Conservation (phyloP, 2,888 invertebrate genomes). For the Listrodromus nycthemerus region DNA sequence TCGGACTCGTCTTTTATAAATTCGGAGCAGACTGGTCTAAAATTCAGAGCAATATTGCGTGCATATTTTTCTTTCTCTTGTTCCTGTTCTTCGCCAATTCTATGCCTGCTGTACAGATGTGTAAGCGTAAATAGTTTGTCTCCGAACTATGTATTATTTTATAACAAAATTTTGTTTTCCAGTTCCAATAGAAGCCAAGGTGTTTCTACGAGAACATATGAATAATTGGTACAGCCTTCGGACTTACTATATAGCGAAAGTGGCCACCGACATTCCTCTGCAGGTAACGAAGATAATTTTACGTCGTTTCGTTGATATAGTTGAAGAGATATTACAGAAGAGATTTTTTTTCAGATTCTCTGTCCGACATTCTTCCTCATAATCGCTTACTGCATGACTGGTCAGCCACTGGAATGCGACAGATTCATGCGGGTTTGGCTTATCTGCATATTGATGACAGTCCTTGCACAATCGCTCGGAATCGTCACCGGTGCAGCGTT, state of each 20-base stretch:
- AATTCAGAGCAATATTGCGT: constrained; percentile 86
- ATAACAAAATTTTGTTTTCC: constrained; percentile 68
- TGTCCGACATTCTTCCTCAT: constrained; percentile 90
- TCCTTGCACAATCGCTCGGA: constrained; percentile 92
- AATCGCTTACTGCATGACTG: constrained; percentile 92
- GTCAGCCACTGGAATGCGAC: constrained; percentile 88
- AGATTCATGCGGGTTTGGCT: constrained; percentile 89
- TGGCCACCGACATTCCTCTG: constrained; percentile 90
- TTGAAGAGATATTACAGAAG: neutral
- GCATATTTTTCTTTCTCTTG: constrained; percentile 87
- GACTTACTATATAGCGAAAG: constrained; percentile 91
- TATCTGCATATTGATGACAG: constrained; percentile 88
- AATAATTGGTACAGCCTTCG: constrained; percentile 92
- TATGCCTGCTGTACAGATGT: constrained; percentile 88
- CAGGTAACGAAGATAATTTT: constrained; percentile 85
- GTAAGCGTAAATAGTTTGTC: constrained; percentile 84
- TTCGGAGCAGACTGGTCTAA: constrained; percentile 87
- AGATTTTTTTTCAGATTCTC: constrained; percentile 86
- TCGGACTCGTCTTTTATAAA: constrained; percentile 87
- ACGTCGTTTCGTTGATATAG: neutral
- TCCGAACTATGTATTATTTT: constrained; percentile 43
- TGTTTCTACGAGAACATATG: constrained; percentile 90
- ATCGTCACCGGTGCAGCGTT: constrained; percentile 90
- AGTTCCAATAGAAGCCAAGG: constrained; percentile 91
- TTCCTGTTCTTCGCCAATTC: constrained; percentile 88